Conservation (phyloP, 2,888 invertebrate genomes). For the Glyphotaelius pellucidus region DNA sequence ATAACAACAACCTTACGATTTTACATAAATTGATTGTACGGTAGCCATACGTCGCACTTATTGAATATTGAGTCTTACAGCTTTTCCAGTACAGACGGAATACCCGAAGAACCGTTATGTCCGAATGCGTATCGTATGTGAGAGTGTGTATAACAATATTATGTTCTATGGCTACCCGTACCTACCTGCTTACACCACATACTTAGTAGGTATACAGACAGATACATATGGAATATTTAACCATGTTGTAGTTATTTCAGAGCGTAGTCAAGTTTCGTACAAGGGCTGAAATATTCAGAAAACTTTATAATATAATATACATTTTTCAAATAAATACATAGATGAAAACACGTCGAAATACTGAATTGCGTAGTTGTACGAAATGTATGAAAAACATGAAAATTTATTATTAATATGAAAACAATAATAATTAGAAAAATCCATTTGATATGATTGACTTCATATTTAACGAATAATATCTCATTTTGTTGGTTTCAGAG, state of each 20-base stretch:
- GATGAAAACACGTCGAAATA: no score
- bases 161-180: neutral
- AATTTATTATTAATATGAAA: no score
- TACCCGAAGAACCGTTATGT: slow-evolving; percentile 13
- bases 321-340: neutral
- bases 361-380: no score
- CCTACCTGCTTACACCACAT: neutral
- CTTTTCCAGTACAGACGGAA: neutral
- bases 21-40: neutral
- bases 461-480: no score
- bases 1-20: neutral
- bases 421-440: no score
- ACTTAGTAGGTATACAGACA: neutral
- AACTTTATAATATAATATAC: neutral
- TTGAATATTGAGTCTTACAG: neutral
- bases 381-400: no score
- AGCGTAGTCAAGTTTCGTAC: neutral
- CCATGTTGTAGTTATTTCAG: neutral
- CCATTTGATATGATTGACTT: no score
- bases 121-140: slow-evolving; percentile 10
- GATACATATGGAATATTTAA: neutral
- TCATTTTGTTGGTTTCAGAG: no score
- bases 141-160: neutral
- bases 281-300: neutral
- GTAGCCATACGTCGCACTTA: neutral